phyloP scores from a whole-genome alignment of 2,888 invertebrate genomes.

The Pollenia angustigena region DNA sequence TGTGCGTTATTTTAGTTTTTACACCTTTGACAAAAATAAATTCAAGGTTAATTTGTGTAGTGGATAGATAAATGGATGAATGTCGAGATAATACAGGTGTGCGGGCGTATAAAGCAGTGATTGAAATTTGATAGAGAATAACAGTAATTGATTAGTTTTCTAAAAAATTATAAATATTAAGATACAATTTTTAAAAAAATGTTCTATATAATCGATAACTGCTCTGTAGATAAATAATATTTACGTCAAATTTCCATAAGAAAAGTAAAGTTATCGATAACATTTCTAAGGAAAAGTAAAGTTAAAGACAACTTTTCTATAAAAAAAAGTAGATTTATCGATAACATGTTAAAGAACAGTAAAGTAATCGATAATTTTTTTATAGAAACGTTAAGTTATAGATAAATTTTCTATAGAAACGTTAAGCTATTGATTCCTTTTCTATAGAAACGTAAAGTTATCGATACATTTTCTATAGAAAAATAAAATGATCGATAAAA shows the following conservation, averaged over 20 bases:
- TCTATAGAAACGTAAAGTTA: neutral
- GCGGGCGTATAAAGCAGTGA: neutral
- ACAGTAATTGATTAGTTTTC: too few relatives aligned
- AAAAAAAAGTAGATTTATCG: too few relatives aligned
- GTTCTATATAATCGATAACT: neutral
- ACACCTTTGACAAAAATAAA: constrained; percentile 61
- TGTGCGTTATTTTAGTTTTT: constrained; percentile 28
- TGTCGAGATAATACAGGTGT: constrained; percentile 27
- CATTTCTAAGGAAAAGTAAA: too few relatives aligned
- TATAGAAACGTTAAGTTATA: too few relatives aligned
- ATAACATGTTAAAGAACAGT: too few relatives aligned
- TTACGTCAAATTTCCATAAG: too few relatives aligned
- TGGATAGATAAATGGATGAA: neutral
- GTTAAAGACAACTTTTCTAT: too few relatives aligned
- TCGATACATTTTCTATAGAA: neutral
- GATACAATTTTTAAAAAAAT: neutral
- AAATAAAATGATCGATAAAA: neutral
- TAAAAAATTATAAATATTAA: too few relatives aligned
- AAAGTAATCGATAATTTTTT: too few relatives aligned
- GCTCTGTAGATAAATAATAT: too few relatives aligned
- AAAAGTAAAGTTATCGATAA: too few relatives aligned
- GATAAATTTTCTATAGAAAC: neutral
- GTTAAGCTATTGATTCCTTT: neutral
- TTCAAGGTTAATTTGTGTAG: constrained; percentile 58
- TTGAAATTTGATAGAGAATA: too few relatives aligned